Conservation (phyloP, 64 coral and sea anemone genomes). For the Actinia equina region DNA sequence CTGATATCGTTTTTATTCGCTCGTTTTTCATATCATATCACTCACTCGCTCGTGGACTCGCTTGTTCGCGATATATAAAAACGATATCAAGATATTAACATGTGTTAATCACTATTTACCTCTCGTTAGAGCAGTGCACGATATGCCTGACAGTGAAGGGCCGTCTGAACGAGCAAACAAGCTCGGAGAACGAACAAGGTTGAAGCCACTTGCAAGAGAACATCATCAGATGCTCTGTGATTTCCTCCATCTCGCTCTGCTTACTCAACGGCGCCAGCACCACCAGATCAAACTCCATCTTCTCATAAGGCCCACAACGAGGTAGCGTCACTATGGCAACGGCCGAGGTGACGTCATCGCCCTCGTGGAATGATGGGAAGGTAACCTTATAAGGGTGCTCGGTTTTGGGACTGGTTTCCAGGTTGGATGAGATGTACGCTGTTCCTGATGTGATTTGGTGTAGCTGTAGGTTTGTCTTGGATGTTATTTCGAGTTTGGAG, state of each 20-base stretch:
- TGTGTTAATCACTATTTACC: conserved; percentile 24
- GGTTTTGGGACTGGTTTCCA: conserved; percentile 51
- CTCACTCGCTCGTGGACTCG: too few relatives aligned
- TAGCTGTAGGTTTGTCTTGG: conserved; percentile 59
- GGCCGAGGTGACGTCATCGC: conserved; percentile 27
- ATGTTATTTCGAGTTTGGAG: conserved; percentile 83
- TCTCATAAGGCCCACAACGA: conserved; percentile 62
- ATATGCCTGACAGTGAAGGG: conserved; percentile 69
- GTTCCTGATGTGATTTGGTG: conserved; percentile 29
- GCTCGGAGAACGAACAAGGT: conserved; percentile 36
- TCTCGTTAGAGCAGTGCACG: conserved; percentile 63
- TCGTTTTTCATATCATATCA: too few relatives aligned
- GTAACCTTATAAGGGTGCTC: conserved; percentile 47
- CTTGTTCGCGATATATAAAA: too few relatives aligned
- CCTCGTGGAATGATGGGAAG: conserved; percentile 28
- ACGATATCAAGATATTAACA: too few relatives aligned
- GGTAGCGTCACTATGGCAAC: conserved; percentile 84
- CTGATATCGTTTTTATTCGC: too few relatives aligned
- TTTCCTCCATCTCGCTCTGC: conserved; percentile 68
- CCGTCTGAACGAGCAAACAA: conserved; percentile 54
- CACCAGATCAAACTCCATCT: conserved; percentile 68
- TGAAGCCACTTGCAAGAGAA: conserved; percentile 74
- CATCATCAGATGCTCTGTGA: conserved; percentile 41
- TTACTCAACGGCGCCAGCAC: conserved; percentile 62
- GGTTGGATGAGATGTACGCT: conserved; percentile 47